Evolutionary conservation across 23 tunicate genomes (phyloP), one percentile per base, ranked within the genome.

Genomic region (Diplosoma virens): DNA sequence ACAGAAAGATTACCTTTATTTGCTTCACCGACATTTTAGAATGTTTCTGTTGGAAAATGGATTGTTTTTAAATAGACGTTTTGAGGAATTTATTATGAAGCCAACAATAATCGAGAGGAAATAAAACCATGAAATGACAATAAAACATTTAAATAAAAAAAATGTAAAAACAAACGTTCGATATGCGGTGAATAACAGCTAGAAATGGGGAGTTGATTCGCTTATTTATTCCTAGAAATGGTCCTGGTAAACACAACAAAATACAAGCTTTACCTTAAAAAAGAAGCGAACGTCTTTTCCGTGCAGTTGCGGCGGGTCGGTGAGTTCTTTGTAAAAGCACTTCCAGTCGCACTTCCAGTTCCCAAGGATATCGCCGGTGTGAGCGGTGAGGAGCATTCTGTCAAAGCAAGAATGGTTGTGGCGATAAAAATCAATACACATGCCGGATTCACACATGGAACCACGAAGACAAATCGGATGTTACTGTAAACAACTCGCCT

Each of bases 321-420:
- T 56, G 0, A 89, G 45, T 20, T 89, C 96, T 2, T 37, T 41
- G 76, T 71, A 89, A 0, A 25, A 32, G 74, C 33, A 77, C 30
- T 81, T 76, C 96, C 96, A 89, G 32, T 50, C 87, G 33, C 67
- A 68, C 65, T 89, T 89, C 96, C 96, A 89, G 27, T 89, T 81
- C 0, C 96, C 96, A 3, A 89, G 64, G 27, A 89, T 78, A 25
- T 89, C 96, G 17, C 96, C 96, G 21, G 84, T 82, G 84, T 89
- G 88, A 30, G 84, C 84, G 35, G 79, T 61, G 1, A 89, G 35
- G 0, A 89, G 48, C 81, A 78, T 67, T 53, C 87, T 82, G 34
- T 7, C 22, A 66, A 56, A 34, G 2, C 1, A 76, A 34, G 14
- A 7, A 69, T 23, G 23, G 1, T 18, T 45, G 41, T 6, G 58